Evolutionary conservation across 2,888 invertebrate species (phyloP).

Genomic region (Phyllotreta cruciferae): DNA sequence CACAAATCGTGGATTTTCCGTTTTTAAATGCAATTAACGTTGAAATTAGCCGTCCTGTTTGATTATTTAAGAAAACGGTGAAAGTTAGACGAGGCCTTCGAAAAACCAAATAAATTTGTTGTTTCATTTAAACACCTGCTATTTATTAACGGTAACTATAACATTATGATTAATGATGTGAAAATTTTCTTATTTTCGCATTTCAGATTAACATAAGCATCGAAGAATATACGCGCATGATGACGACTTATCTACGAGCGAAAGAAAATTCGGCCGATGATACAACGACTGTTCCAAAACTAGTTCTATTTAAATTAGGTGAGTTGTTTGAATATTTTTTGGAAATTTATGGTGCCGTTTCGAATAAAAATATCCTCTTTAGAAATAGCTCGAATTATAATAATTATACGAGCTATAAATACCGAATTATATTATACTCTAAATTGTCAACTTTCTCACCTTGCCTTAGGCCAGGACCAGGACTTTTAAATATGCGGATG

Average conservation of each 20-base stretch:
- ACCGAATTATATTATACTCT: too few species aligned
- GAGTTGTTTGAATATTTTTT: constrained; percentile 30
- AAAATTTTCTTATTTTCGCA: constrained; percentile 23
- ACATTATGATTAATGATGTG: constrained; percentile 15
- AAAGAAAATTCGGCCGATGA: constrained; percentile 52
- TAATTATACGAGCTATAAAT: too few species aligned
- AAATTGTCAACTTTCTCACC: too few species aligned
- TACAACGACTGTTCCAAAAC: constrained; percentile 51
- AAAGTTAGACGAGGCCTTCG: too few species aligned
- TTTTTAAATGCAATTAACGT: too few species aligned
- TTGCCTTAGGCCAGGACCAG: too few species aligned
- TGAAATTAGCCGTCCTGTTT: too few species aligned
- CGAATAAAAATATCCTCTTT: not conserved
- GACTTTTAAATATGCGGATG: too few species aligned
- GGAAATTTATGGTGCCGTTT: not conserved
- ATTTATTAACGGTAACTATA: not conserved
- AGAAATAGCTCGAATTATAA: too few species aligned
- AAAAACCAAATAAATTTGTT: too few species aligned
- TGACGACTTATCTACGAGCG: constrained; percentile 65
- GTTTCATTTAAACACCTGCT: not conserved
- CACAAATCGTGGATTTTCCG: too few species aligned
- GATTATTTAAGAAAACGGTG: too few species aligned
- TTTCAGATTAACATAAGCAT: constrained; percentile 72
- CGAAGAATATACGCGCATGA: constrained; percentile 68
- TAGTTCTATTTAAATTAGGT: constrained; percentile 55